Conservation (phyloP, 2,888 invertebrate species). For the Myopa testacea region DNA sequence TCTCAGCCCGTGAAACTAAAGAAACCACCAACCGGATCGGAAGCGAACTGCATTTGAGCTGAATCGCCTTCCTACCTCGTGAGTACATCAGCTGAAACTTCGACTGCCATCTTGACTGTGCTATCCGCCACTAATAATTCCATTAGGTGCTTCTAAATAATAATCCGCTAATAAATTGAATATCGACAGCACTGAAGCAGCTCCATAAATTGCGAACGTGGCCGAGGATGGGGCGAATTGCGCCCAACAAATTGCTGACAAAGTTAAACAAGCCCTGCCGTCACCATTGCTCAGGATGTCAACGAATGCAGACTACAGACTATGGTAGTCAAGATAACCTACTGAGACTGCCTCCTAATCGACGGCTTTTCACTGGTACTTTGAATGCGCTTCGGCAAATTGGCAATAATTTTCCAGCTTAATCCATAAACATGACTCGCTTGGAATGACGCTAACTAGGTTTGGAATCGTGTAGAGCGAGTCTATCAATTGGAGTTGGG, state of each 20-base stretch:
- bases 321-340: conserved; percentile 1
- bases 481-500: conserved; percentile 52
- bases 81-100: no score
- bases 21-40: neutral
- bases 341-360: conserved; percentile 30
- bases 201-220: conserved; percentile 18
- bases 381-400: conserved; percentile 53
- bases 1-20: neutral
- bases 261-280: conserved; percentile 22
- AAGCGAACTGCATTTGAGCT: neutral
- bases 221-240: neutral
- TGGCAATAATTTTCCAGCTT: conserved; percentile 62
- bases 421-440: conserved; percentile 62
- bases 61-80: neutral
- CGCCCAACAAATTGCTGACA: conserved; percentile 32
- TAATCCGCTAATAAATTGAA: conserved; percentile 35
- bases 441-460: conserved; percentile 60
- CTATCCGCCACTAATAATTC: conserved; percentile 25
- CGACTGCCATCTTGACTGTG: neutral
- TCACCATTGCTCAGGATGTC: neutral
- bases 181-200: conserved; percentile 34
- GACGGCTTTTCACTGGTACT: conserved; percentile 33
- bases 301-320: neutral
- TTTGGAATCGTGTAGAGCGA: conserved; percentile 55
- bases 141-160: conserved; percentile 22